Conservation (phyloP, 2,888 invertebrate species). For the Ectropis crepuscularia region DNA sequence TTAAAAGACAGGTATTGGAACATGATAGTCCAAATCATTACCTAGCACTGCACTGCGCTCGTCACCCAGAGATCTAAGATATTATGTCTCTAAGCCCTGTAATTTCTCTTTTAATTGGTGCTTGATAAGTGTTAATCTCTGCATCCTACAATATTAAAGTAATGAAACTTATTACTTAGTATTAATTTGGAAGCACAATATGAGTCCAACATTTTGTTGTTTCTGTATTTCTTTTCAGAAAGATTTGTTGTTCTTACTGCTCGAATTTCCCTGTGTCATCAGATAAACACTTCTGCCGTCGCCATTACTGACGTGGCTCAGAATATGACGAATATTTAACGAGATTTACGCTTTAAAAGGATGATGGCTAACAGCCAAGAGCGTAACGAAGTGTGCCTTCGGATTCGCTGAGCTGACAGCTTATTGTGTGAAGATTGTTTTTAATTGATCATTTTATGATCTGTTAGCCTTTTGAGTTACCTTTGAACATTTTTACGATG, state of each 20-base stretch:
- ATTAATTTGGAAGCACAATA: no score
- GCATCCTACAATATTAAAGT: no score
- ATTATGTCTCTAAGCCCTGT: no score
- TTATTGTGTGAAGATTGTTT: constrained; percentile 31
- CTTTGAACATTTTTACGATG: not conserved
- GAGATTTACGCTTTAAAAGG: constrained; percentile 65
- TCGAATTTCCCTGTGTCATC: constrained; percentile 10
- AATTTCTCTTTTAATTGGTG: no score
- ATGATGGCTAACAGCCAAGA: constrained; percentile 51
- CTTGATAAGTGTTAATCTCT: no score
- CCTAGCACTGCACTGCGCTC: no score
- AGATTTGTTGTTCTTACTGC: not conserved
- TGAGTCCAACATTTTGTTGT: not conserved
- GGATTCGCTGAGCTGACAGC: constrained; percentile 15
- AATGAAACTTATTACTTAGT: no score
- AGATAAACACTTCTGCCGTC: constrained; percentile 38
- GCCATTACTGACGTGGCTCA: constrained; percentile 50
- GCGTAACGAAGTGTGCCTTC: constrained; percentile 28
- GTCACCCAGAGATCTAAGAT: no score
- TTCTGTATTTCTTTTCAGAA: not conserved
- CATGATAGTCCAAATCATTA: no score
- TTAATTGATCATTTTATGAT: constrained; percentile 18
- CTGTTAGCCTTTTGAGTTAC: not conserved
- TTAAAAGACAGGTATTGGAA: no score
- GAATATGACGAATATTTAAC: constrained; percentile 65